phyloP scores from a whole-genome alignment of 2,888 invertebrate genomes.

The Xestia ashworthii region DNA sequence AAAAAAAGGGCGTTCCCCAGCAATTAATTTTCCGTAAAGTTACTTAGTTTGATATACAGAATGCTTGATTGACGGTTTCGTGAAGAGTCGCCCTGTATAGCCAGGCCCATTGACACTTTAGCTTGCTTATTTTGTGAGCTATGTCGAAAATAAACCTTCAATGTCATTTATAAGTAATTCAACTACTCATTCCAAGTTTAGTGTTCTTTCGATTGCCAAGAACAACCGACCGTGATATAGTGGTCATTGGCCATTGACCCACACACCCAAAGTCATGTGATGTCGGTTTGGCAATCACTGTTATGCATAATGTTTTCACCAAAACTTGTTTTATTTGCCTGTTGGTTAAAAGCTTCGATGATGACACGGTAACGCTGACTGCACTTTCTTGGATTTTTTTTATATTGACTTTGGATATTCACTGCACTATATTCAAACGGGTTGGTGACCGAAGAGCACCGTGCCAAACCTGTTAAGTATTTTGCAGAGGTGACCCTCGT shows the following conservation, averaged over 20 bases:
- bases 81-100: neutral
- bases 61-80: no score
- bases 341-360: neutral
- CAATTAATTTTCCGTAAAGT: no score
- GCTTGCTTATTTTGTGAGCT: neutral
- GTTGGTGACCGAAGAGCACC: neutral
- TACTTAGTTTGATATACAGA: no score
- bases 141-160: neutral
- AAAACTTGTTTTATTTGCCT: conserved; percentile 18
- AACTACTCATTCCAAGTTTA: neutral
- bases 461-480: conserved; percentile 12
- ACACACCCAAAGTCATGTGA: conserved; percentile 12
- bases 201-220: neutral
- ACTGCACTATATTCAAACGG: neutral
- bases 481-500: neutral
- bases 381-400: neutral
- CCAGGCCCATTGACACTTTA: neutral
- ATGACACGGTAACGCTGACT: neutral
- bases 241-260: conserved; percentile 10
- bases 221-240: neutral
- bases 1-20: no score
- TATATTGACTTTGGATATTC: neutral
- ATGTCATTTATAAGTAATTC: neutral
- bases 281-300: neutral
- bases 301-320: conserved; percentile 1